Base-by-base conservation (phyloP, 2,797 vertebrate genomes). In the Sebastes steindachneri region DNA sequence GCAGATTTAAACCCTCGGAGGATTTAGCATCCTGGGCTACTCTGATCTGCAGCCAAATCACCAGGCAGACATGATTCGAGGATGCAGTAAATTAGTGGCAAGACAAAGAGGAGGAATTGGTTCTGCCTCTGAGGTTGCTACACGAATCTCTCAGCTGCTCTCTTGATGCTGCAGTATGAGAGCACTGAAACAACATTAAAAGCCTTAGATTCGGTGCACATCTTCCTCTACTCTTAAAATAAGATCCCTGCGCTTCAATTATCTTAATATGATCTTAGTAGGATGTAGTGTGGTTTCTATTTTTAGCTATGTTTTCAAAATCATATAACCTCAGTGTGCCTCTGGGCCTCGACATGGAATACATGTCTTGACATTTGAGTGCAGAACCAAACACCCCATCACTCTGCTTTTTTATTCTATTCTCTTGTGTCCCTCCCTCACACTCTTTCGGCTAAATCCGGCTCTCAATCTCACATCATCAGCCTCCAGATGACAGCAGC, bases 11-110 rank as follows among this genome's bases (percentile, higher is more conserved):
- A 64, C 53, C 75, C 80, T 83, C 19, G 8, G 72, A 84, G 67
- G 78, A 91, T 88, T 82, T 75, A 80, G 72, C 57, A 72, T 51
- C 37, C 51, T 7, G 17, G 10, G 9, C 51, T 19, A 48, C 72
- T 85, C 73, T 93, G 88, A 92, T 88, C 76, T 60, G 72, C 72
- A 79, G 90, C 92, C 90, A 93, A 89, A 73, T 68, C 68, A 73
- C 79, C 64, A 68, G 77, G 59, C 79, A 88, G 73, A 83, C 76
- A n/a, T 69, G 66, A 73, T 80, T 89, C 51, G 65, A 77, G 73
- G 75, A 90, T 76, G 67, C 85, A 83, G 75, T 90, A 82, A 90
- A 91, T 91, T 87, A 83, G 85, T 67, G 9, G 68, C 55, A 72
- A 67, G 21, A 78, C 76, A 79, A 67, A 79, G 74, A 75, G 41